Percentiles rank a stretch among this genome's conserved stretches.
Conservation (phyloP, 2,797 vertebrate genomes). For the Anguilla megastoma region DNA sequence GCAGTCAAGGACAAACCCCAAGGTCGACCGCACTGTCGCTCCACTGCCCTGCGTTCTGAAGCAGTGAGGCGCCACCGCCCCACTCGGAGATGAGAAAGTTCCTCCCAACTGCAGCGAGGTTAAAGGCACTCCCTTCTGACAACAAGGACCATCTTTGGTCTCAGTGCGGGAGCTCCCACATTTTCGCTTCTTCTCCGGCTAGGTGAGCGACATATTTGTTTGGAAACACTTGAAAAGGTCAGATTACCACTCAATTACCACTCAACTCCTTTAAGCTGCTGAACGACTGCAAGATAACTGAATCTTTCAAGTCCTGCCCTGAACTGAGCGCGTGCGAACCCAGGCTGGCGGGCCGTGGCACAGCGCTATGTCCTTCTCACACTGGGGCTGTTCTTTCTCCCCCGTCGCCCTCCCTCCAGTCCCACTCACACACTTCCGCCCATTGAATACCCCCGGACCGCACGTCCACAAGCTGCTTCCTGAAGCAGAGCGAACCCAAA, state of each 20-base stretch:
- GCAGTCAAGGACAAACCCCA: background rate
- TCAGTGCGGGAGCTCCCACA: background rate
- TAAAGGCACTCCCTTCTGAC: background rate
- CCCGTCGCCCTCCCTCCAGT: slow-evolving; percentile 32
- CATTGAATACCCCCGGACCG: slow-evolving; percentile 1
- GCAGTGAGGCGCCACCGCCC: background rate
- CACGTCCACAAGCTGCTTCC: slow-evolving; percentile 28
- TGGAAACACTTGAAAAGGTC: slow-evolving; percentile 42
- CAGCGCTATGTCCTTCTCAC: slow-evolving; percentile 10
- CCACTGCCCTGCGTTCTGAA: background rate
- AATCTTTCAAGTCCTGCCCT: slow-evolving; percentile 39
- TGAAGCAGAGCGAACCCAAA: background rate
- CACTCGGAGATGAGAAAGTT: background rate
- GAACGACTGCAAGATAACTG: slow-evolving; percentile 36
- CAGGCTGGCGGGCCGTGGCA: background rate
- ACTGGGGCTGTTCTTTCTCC: background rate
- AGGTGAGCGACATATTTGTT: slow-evolving; percentile 31
- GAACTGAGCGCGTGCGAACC: slow-evolving; percentile 21
- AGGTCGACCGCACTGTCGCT: background rate
- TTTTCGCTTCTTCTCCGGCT: background rate
- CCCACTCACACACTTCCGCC: slow-evolving; percentile 35
- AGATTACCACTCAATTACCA: slow-evolving; percentile 44
- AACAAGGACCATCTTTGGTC: background rate
- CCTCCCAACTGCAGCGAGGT: background rate
- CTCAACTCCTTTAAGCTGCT: slow-evolving; percentile 41